Evolutionary conservation across 2,113 vertebrate species (phyloP), one percentile per base, ranked within the genome.

Genomic region (Oreochromis niloticus): DNA sequence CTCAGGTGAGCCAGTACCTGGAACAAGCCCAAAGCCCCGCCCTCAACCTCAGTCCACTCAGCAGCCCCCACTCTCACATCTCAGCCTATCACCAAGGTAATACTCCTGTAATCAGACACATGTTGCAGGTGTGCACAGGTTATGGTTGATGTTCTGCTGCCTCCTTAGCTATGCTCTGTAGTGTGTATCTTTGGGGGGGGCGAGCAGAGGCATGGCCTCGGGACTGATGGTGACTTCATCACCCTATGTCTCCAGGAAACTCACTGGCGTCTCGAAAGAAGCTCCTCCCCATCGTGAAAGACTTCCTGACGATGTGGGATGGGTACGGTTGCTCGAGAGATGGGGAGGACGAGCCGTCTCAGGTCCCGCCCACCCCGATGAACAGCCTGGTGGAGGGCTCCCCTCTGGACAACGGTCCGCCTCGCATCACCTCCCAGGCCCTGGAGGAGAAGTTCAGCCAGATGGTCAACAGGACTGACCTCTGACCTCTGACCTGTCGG

Each of bases 351-450:
- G 98, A 98, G 2, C 97, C 97, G 50, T 90, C 87, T 6, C 87
- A 46, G 1, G 93, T 97, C 0, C 98, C 98, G 0, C 98, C 98
- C 1, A 99, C 98, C 0, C 98, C 98, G 0, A 97, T 98, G 97
- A 99, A 99, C 97, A 99, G 98, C 91, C 96, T 99, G 94, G 98
- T 98, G 80, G 98, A 99, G 2, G 98, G 98, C 17, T 98, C 98
- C 71, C 98, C 98, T 0, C 96, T 99, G 56, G 97, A 98, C 1
- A 95, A 91, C 27, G 97, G 97, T 0, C 96, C 97, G 83, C 98
- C 98, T 0, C 95, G 91, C 9, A 93, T 98, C 85, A 98, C 96
- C 0, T 95, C 96, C 0, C 97, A 97, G 63, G 97, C 95, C 0
- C 93, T 99, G 88, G 95, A 97, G 36, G 98, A 98, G 86, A 96